Evolutionary conservation across 2,797 vertebrate species (phyloP), one percentile per base, ranked within the genome.

Genomic region (Anguilla obscura): DNA sequence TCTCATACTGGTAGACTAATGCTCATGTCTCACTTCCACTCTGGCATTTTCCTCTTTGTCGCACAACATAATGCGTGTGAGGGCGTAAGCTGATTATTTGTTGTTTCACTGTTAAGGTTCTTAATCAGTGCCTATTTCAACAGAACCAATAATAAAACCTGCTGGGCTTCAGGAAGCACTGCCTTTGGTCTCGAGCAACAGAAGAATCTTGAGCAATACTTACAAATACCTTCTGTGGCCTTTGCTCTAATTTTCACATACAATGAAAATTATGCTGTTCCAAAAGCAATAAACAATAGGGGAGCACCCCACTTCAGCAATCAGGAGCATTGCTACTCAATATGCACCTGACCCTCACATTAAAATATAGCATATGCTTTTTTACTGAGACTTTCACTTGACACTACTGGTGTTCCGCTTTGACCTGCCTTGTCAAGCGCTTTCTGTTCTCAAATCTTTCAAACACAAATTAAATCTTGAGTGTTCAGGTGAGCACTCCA

Each of bases 51-150:
- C 40, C 21, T 80, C 40, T 80, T 82, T 50, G 16, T 40, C 7
- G 18, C 45, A 82, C 40, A 27, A 21, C 79, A n/a, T 50, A 48
- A 82, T 12, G 45, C 27, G 7, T 82, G 21, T 7, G 79, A 82
- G 79, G 40, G 40, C 79, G 24, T 50, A 82, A 82, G 79, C 40
- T n/a, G 79, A 50, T 82, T 82, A 82, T 82, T 24, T 82, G 79
- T 50, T 50, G 79, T 82, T 82, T 50, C 45, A 82, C 7, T 82
- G 45, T 50, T 24, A 48, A 82, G 40, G 79, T 50, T 82, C 79
- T 48, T 50, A 48, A 82, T 82, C 40, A 82, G 45, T 0, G 18
- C 16, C 40, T 80, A 80, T 48, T 50, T 50, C 40, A 50, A 24
- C 2, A 82, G 21, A 50, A 50, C 21, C 40, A 48, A 50, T 50